Evolutionary conservation across 2,797 vertebrate genomes (phyloP).

Genomic region (Coregonus suidteri): DNA sequence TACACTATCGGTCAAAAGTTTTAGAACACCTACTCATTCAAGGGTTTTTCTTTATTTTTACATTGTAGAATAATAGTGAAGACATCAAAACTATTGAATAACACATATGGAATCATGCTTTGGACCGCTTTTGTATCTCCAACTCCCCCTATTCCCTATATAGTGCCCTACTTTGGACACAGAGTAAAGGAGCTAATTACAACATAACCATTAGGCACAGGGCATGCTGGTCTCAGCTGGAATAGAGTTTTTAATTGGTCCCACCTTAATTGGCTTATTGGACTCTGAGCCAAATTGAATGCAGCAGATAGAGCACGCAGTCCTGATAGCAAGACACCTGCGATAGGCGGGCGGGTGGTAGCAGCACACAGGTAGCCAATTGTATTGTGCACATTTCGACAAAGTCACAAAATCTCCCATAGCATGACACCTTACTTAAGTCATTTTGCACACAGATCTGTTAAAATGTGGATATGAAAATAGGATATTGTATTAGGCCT

Average conservation of each 20-base stretch:
- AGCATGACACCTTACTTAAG: conserved; percentile 13
- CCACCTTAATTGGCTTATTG: conserved; percentile 73
- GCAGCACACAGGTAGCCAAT: conserved; percentile 7
- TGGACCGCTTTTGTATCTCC: conserved; percentile 42
- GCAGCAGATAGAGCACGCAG: conserved; percentile 48
- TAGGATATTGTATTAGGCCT: background rate
- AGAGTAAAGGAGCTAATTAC: conserved; percentile 69
- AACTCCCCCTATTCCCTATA: conserved; percentile 1
- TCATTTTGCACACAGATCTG: background rate
- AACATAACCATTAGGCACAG: conserved; percentile 69
- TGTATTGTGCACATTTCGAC: conserved; percentile 11
- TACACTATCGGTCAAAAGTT: too few species aligned
- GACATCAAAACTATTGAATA: too few species aligned
- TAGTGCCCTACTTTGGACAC: conserved; percentile 7
- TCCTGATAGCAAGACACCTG: conserved; percentile 42
- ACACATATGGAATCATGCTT: background rate
- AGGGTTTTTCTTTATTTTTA: too few species aligned
- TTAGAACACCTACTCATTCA: too few species aligned
- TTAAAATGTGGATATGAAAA: background rate
- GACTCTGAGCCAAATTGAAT: conserved; percentile 65
- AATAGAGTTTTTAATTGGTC: conserved; percentile 79
- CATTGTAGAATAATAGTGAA: too few species aligned
- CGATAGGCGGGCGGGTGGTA: background rate
- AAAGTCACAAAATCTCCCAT: background rate
- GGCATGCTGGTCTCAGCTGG: conserved; percentile 71